Base-by-base conservation (phyloP, 64 coral and sea anemone species). In the Trachythela sp. region DNA sequence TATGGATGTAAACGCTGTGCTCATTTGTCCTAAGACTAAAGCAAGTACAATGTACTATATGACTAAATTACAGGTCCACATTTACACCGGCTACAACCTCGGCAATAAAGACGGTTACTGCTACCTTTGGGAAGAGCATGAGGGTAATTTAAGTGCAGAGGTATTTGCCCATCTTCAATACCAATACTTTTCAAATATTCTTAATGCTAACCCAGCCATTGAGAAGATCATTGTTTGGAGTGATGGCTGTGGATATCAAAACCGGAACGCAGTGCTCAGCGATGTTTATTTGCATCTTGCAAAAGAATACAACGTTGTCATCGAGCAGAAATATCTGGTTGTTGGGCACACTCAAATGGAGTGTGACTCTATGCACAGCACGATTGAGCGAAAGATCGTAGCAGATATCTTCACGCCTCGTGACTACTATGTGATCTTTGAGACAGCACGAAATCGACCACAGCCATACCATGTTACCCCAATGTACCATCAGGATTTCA, bases 331-430 rank as follows among this genome's bases (percentile, higher is more conserved):
- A 38, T 87, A 59, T 87, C 48, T 87, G 34, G 85, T 56, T 17
- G 54, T 56, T 27, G 85, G 85, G 35, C 85, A 87, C 36, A 87
- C 85, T 22, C 85, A 87, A 58, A 87, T 87, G 85, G 85, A 87
- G 58, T 51, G 48, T n/a, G 85, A 87, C 34, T 56, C 48, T 10
- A 59, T 87, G 48, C 85, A 87, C 35, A 51, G 54, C 54, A 87
- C 85, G 10, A 60, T 59, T 48, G 85, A 87, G 58, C 20, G 75
- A 80, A 80, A 80, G 0, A 37, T 37, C 10, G 75, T 80, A 9
- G 75, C 34, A 11, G 75, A 80, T 37, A 40, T 80, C 14, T 80
- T 36, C 34, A 80, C 75, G 13, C 75, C 75, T 15, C 31, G 75
- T 80, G n/a, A n/a, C n/a, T n/a, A n/a, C n/a, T n/a, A 29, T 40